Conservation (phyloP, 2,113 vertebrate genomes). For the Hemicordylus capensis region DNA sequence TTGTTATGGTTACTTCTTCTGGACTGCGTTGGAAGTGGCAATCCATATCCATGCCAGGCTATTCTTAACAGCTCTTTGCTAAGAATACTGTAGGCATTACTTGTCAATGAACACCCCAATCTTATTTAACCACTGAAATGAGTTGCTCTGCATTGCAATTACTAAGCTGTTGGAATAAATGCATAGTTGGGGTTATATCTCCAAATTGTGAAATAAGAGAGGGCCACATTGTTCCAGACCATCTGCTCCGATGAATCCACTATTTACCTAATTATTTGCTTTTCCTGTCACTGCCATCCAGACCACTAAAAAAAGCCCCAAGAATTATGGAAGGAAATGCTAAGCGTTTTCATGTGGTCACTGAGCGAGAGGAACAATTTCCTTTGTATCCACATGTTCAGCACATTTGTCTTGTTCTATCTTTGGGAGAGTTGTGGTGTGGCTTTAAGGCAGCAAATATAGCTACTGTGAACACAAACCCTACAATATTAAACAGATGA, state of each 20-base stretch:
- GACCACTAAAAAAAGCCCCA: constrained; percentile 25
- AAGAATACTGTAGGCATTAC: neutral
- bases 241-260: constrained; percentile 16
- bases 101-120: neutral
- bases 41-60: too few species aligned
- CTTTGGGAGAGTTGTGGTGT: constrained; percentile 23
- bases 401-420: constrained; percentile 46
- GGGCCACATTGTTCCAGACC: neutral
- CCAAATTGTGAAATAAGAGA: neutral
- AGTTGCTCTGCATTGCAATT: neutral
- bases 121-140: neutral
- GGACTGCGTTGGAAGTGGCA: neutral
- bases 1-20: neutral
- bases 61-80: neutral
- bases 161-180: neutral
- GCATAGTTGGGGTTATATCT: neutral
- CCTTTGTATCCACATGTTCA: constrained; percentile 39
- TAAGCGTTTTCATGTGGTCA: constrained; percentile 42
- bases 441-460: constrained; percentile 4
- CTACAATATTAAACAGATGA: neutral
- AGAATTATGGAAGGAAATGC: constrained; percentile 36
- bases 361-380: constrained; percentile 24
- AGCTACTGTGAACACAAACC: neutral
- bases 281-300: constrained; percentile 42
- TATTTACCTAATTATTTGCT: constrained; percentile 24